Evolutionary conservation across 2,888 invertebrate genomes (phyloP).

Genomic region (Opisthograptis luteolata): DNA sequence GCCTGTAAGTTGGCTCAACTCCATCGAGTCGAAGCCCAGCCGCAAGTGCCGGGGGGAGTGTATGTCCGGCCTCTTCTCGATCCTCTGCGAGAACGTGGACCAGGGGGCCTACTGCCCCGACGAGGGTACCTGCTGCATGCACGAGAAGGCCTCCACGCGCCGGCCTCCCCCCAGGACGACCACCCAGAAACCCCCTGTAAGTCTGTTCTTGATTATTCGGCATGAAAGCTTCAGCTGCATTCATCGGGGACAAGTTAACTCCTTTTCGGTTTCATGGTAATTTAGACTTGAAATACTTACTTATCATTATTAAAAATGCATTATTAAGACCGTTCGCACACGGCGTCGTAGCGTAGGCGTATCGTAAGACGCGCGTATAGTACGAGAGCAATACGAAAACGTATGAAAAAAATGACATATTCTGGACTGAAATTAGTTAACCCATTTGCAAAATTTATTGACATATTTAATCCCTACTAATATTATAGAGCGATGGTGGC

Average conservation of each 20-base stretch:
- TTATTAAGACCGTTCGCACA: too few species aligned
- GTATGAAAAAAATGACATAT: too few species aligned
- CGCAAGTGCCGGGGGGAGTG: conserved; percentile 87
- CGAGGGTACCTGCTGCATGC: conserved; percentile 92
- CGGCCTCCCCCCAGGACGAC: conserved; percentile 58
- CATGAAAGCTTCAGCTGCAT: not conserved
- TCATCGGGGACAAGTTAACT: not conserved
- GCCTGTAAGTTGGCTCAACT: conserved; percentile 53
- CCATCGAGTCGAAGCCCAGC: conserved; percentile 44
- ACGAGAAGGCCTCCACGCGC: conserved; percentile 72
- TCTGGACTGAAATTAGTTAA: too few species aligned
- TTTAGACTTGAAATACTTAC: not conserved
- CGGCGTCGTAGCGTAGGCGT: too few species aligned
- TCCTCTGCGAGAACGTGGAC: conserved; percentile 94
- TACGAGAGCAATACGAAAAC: too few species aligned
- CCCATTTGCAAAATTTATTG: too few species aligned
- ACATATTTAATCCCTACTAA: too few species aligned
- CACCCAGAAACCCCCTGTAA: conserved; percentile 37
- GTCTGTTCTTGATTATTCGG: conserved; percentile 3
- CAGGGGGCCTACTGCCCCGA: conserved; percentile 89
- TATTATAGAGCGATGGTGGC: too few species aligned
- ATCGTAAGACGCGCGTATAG: too few species aligned
- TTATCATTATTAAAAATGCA: too few species aligned
- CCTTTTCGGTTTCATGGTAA: not conserved
- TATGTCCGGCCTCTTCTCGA: conserved; percentile 90